Conservation (phyloP, 2,113 vertebrate genomes). For the Hymenochirus boettgeri region DNA sequence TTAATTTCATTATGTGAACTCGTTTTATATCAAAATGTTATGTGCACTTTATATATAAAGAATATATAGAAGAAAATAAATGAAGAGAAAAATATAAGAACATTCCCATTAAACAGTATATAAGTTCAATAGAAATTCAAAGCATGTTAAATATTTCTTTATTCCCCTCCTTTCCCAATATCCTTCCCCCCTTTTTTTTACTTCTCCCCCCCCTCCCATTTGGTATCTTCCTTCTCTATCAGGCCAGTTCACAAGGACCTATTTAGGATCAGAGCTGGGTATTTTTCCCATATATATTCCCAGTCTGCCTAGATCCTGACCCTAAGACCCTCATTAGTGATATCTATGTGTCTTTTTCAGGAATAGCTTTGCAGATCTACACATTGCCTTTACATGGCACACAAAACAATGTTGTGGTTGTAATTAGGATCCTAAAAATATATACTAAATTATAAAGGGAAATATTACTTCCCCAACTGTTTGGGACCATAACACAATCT, state of each 20-base stretch:
- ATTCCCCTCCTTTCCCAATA: not conserved
- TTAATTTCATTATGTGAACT: not conserved
- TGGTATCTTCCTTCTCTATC: not conserved
- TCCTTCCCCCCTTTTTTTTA: not conserved
- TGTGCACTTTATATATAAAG: too few relatives aligned
- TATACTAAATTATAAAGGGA: slow-evolving; percentile 12
- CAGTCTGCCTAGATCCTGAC: slow-evolving; percentile 34
- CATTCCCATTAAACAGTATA: too few relatives aligned
- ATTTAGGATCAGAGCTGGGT: slow-evolving; percentile 28
- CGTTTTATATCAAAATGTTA: too few relatives aligned
- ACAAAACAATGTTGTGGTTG: slow-evolving; percentile 32
- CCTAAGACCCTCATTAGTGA: slow-evolving; percentile 30
- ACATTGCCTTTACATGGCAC: slow-evolving; percentile 19
- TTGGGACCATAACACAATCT: too few relatives aligned
- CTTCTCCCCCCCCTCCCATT: slow-evolving; percentile 1
- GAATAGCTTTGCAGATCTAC: slow-evolving; percentile 24
- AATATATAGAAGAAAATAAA: too few relatives aligned
- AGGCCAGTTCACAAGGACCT: slow-evolving; percentile 14
- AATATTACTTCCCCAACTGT: not conserved
- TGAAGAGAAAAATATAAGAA: too few relatives aligned
- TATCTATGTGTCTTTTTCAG: slow-evolving; percentile 35
- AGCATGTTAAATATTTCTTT: not conserved
- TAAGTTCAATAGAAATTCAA: too few relatives aligned
- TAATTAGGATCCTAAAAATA: slow-evolving; percentile 33
- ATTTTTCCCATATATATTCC: slow-evolving; percentile 10